Percentiles rank a stretch among this genome's conserved stretches.
phyloP scores from a whole-genome alignment of 2,888 invertebrate species.

The Craniophora ligustri region DNA sequence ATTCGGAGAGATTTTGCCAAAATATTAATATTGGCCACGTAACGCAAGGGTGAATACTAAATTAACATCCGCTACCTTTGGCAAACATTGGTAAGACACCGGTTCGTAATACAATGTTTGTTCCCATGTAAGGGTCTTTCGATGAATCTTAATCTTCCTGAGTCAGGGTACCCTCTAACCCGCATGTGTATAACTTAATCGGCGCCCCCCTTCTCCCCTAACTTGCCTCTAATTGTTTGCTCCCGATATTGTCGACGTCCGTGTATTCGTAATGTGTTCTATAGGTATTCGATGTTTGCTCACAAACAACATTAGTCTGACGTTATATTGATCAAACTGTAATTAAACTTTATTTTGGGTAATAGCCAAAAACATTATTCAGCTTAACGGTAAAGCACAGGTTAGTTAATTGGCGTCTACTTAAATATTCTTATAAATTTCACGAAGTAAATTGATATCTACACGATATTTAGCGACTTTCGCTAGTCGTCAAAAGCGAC shows the following conservation, averaged over 20 bases:
- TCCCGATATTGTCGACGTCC: slow-evolving; percentile 85
- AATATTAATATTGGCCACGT: slow-evolving; percentile 84
- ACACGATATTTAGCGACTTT: too few species aligned
- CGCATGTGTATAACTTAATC: slow-evolving; percentile 88
- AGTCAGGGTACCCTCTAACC: slow-evolving; percentile 85
- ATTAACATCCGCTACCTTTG: slow-evolving; percentile 87
- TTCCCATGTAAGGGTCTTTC: slow-evolving; percentile 84
- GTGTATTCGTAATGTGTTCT: slow-evolving; percentile 71
- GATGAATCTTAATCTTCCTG: slow-evolving; percentile 87
- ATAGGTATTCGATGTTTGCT: slow-evolving; percentile 56
- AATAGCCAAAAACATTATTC: not conserved
- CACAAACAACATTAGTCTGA: slow-evolving; percentile 56
- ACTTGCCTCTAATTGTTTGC: slow-evolving; percentile 88
- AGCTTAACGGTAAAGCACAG: not conserved
- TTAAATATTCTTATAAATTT: too few species aligned
- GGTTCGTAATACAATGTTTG: slow-evolving; percentile 86
- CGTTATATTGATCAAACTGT: slow-evolving; percentile 27
- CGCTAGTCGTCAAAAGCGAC: too few species aligned
- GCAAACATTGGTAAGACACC: slow-evolving; percentile 86
- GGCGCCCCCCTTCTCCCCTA: slow-evolving; percentile 77
- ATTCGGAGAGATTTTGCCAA: slow-evolving; percentile 61
- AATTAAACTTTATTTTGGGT: slow-evolving; percentile 10
- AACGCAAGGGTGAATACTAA: slow-evolving; percentile 84
- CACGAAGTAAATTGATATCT: too few species aligned
- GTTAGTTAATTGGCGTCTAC: not conserved